Base-by-base conservation (phyloP, 2,888 invertebrate genomes). In the Campaea margaritaria region DNA sequence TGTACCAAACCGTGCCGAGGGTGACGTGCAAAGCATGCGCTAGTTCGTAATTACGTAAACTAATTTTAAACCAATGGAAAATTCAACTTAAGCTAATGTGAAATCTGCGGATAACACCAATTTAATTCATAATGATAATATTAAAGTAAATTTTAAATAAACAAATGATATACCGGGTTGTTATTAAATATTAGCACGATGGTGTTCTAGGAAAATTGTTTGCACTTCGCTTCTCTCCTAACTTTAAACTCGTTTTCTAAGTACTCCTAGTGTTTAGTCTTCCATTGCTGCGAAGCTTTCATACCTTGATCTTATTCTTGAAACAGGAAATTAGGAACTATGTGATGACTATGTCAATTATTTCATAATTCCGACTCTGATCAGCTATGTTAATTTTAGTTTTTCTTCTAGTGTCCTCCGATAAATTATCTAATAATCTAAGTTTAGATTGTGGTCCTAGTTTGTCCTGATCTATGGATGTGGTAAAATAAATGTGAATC, bases 271-370 rank as follows among this genome's bases (percentile, higher is more conserved):
- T 81, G 80, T 80, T 86, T 88, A 86, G 92, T 92, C 92, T 92
- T 92, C 91, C 92, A 91, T 75, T 79, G 80, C 85, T 84, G 83
- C 79, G 82, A 85, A 82, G 86, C 87, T 89, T 90, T 85, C 83
- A 73, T 78, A 83, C 76, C 78, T 79, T 82, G 79, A 65, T 80
- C 82, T 84, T 80, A 87, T 77, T 83, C 79, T 85, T 81, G 79
- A 83, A 82, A 85, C 89, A 86, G 85, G 85, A 87, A 83, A 73
- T 78, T 89, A 91, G 84, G 73, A 89, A 89, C 89, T 90, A 89
- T 91, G 91, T 92, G 92, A 92, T 92, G 85, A 91, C 89, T 87
- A 85, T 91, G 92, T 92, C 92, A 92, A 92, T 92, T 92, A 92
- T 89, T 90, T 90, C 87, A 83, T 86, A 82, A 83, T 85, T 84